Conservation (phyloP, 2,797 vertebrate genomes). For the Chelon auratus region DNA sequence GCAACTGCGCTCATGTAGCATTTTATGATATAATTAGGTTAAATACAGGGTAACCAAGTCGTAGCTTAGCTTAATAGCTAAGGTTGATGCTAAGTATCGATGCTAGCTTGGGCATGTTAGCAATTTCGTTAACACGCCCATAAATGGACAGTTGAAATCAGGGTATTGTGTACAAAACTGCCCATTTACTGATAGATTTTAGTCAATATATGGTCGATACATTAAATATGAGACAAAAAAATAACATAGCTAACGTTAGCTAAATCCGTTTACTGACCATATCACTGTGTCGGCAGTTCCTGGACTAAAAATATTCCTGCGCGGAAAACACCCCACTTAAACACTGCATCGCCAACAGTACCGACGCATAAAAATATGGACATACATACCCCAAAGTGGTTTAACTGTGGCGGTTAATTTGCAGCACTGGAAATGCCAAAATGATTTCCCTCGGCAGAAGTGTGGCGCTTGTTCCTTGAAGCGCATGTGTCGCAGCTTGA, state of each 20-base stretch:
- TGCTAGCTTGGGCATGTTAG: neutral
- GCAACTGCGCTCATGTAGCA: neutral
- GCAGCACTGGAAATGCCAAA: slow-evolving; percentile 15
- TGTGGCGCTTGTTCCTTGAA: slow-evolving; percentile 63
- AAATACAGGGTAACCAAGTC: too few relatives aligned
- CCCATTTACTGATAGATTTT: accelerated
- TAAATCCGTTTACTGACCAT: neutral
- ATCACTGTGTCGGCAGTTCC: neutral
- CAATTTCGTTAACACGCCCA: neutral
- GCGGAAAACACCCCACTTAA: neutral
- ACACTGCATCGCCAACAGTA: accelerated
- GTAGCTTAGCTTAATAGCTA: slow-evolving; percentile 18
- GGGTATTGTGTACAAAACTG: accelerated
- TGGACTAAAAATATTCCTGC: neutral
- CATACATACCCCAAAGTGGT: slow-evolving; percentile 47
- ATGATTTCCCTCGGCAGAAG: slow-evolving; percentile 47
- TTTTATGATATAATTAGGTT: accelerated
- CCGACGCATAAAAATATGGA: accelerated
- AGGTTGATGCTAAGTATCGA: slow-evolving; percentile 11
- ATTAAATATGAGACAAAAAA: neutral
- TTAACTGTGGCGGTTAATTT: neutral
- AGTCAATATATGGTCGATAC: neutral
- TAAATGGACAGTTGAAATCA: accelerated
- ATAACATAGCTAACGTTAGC: slow-evolving; percentile 36
- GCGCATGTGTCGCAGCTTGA: slow-evolving; percentile 51